A percentile compares a stretch with the other conserved stretches of the same genome.
Conservation (phyloP, 64 coral and sea anemone species). For the Trachythela sp. region DNA sequence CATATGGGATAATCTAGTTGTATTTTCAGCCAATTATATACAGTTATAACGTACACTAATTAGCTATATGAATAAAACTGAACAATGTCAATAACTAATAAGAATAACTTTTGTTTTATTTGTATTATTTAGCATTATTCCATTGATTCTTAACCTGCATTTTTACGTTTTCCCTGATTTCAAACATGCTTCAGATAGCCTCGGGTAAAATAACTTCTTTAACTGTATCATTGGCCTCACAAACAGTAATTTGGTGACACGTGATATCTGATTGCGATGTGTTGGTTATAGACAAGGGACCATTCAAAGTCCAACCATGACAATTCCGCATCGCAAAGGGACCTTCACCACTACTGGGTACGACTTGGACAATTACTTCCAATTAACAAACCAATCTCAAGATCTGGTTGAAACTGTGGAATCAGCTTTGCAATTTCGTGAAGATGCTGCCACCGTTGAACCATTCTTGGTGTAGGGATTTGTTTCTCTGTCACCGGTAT, state of each 20-base stretch:
- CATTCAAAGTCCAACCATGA: constrained; percentile 64
- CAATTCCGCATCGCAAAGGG: constrained; percentile 57
- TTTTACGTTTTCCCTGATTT: too few relatives aligned
- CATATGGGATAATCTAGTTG: too few relatives aligned
- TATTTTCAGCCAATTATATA: too few relatives aligned
- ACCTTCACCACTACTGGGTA: constrained; percentile 48
- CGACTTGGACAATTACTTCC: constrained; percentile 66
- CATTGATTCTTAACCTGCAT: too few relatives aligned
- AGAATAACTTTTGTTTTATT: too few relatives aligned
- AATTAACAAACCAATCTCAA: constrained; percentile 54
- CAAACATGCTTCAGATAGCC: not conserved
- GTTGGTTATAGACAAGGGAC: constrained; percentile 9
- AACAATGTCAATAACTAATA: too few relatives aligned
- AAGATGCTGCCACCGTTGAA: constrained; percentile 29
- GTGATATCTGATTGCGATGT: not conserved
- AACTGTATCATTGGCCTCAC: constrained; percentile 25
- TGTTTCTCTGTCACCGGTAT: constrained; percentile 44
- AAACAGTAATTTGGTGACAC: constrained; percentile 44
- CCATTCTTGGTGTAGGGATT: constrained; percentile 48
- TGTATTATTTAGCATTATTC: too few relatives aligned
- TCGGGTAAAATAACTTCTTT: constrained; percentile 4
- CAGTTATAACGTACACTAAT: too few relatives aligned
- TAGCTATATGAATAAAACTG: too few relatives aligned
- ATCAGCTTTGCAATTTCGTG: constrained; percentile 29
- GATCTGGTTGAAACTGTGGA: constrained; percentile 43